Evolutionary conservation across 2,888 invertebrate genomes (phyloP).

Genomic region (Archips crataeganus): DNA sequence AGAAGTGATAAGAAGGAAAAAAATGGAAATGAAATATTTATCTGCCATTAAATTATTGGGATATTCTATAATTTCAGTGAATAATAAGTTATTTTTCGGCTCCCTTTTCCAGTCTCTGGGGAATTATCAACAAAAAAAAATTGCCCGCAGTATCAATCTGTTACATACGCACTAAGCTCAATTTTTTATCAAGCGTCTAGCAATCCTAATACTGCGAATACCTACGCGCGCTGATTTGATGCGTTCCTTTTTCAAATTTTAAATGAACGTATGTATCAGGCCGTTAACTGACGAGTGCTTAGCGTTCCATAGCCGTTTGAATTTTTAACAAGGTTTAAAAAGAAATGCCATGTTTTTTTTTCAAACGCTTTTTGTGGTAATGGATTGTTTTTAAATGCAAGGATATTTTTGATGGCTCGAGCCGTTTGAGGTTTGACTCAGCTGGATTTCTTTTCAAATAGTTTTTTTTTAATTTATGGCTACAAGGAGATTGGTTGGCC

Average conservation of each 20-base stretch:
- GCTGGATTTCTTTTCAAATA: neutral
- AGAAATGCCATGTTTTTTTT: constrained; percentile 21
- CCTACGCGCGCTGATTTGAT: constrained; percentile 17
- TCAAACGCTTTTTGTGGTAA: neutral
- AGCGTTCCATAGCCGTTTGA: constrained; percentile 31
- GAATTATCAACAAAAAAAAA: too few relatives aligned
- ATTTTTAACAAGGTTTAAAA: constrained; percentile 34
- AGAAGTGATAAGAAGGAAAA: too few relatives aligned
- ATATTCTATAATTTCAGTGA: too few relatives aligned
- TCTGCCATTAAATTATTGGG: too few relatives aligned
- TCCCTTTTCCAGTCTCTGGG: too few relatives aligned
- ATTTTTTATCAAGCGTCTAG: constrained; percentile 3
- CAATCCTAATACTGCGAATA: constrained; percentile 22
- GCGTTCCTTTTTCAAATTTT: constrained; percentile 33
- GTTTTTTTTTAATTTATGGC: too few relatives aligned
- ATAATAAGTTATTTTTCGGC: too few relatives aligned
- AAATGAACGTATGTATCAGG: constrained; percentile 33
- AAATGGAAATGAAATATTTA: too few relatives aligned
- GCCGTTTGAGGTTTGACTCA: neutral
- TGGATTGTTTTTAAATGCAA: neutral
- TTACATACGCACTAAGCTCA: neutral
- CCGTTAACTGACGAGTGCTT: constrained; percentile 33
- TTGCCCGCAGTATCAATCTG: neutral
- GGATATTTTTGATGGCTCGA: neutral
- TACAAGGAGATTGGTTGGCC: too few relatives aligned